Evolutionary conservation across 2,113 vertebrate species (phyloP).

Genomic region (Seriola dumerili): DNA sequence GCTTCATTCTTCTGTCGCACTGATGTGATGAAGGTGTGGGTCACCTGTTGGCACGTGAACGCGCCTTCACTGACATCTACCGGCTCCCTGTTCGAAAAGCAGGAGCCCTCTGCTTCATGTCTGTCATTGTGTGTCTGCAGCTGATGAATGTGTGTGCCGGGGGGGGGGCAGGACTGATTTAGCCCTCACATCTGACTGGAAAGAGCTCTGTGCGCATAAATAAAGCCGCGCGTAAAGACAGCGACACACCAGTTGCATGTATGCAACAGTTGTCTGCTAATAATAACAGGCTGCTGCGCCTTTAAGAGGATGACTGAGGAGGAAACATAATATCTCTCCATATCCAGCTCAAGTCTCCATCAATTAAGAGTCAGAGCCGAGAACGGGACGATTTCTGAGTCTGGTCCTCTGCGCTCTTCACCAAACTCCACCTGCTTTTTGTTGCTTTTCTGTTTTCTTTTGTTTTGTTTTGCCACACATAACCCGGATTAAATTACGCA

Average conservation of each 20-base stretch:
- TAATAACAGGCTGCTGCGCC: slow-evolving; percentile 76
- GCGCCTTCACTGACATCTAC: slow-evolving; percentile 32
- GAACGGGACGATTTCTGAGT: not conserved
- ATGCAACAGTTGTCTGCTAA: slow-evolving; percentile 79
- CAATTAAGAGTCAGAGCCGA: slow-evolving; percentile 56
- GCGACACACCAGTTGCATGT: slow-evolving; percentile 38
- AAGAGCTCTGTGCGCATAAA: slow-evolving; percentile 29
- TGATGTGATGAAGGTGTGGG: not conserved
- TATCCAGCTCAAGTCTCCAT: slow-evolving; percentile 53
- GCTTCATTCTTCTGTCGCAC: not conserved
- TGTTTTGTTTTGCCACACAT: not conserved
- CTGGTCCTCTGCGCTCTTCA: not conserved
- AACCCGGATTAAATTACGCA: slow-evolving; percentile 62
- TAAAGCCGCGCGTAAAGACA: slow-evolving; percentile 39
- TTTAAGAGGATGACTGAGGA: slow-evolving; percentile 77
- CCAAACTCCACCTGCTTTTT: not conserved
- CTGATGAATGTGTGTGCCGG: not conserved
- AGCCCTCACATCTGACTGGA: slow-evolving; percentile 40
- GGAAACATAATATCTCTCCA: slow-evolving; percentile 70
- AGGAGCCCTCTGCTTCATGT: not conserved
- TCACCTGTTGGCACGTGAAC: slow-evolving; percentile 10
- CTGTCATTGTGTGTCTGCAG: not conserved
- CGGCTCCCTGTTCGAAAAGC: not conserved
- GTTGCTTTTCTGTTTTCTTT: not conserved
- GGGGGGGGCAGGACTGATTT: slow-evolving; percentile 34